Evolutionary conservation across 2,113 vertebrate genomes (phyloP).

Genomic region (Eulemur macaco): DNA sequence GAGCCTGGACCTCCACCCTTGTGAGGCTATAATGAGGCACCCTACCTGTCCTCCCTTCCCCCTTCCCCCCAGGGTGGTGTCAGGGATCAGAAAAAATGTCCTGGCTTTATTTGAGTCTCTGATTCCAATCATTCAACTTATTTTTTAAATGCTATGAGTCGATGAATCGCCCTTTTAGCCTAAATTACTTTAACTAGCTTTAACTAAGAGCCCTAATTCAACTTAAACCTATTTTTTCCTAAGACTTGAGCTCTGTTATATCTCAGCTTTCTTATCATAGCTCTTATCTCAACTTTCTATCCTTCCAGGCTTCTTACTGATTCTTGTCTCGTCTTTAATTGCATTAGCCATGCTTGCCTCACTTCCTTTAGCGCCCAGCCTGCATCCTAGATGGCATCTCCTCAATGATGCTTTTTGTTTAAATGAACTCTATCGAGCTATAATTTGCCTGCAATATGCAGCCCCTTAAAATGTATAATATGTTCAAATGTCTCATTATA

Average conservation of each 20-base stretch:
- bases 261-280: not conserved
- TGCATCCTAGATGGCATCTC: not conserved
- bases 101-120: not conserved
- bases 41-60: not conserved
- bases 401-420: not conserved
- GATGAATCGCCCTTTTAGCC: not conserved
- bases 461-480: not conserved
- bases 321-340: not conserved
- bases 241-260: not conserved
- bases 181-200: not conserved
- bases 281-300: not conserved
- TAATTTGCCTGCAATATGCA: not conserved
- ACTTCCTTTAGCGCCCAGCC: not conserved
- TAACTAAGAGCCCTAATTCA: slow-evolving; percentile 30
- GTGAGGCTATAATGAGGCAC: not conserved
- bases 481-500: not conserved
- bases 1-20: too few relatives aligned
- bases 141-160: not conserved
- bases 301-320: not conserved
- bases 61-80: not conserved
- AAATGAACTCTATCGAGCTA: not conserved
- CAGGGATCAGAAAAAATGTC: not conserved
- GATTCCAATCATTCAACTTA: not conserved
- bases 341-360: not conserved
- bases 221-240: not conserved